Evolutionary conservation across 2,113 vertebrate species (phyloP).

Genomic region (Numida meleagris): DNA sequence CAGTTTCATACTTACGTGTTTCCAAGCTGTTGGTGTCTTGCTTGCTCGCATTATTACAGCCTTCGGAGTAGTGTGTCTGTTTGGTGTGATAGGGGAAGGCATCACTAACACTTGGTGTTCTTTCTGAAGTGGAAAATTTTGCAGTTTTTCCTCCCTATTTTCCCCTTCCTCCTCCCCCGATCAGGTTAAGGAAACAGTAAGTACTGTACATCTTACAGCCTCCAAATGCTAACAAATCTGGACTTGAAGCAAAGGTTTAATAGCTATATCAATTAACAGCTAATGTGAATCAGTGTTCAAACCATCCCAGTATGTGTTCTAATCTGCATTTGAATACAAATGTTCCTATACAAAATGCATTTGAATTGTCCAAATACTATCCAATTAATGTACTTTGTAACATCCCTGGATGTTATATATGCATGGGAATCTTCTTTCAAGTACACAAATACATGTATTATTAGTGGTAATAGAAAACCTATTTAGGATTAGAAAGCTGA

Average conservation of each 20-base stretch:
- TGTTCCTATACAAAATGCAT: conserved; percentile 49
- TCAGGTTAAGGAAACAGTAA: background rate
- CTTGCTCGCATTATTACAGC: fast-evolving
- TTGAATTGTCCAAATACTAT: conserved; percentile 53
- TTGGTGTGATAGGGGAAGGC: background rate
- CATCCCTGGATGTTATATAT: conserved; percentile 19
- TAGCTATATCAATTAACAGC: background rate
- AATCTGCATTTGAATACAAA: conserved; percentile 47
- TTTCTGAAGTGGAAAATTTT: background rate
- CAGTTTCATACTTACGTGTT: background rate
- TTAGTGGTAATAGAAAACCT: conserved; percentile 54
- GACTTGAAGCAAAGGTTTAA: conserved; percentile 25
- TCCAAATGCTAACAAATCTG: background rate
- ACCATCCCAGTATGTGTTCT: background rate
- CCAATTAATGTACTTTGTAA: conserved; percentile 34
- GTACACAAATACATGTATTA: conserved; percentile 22
- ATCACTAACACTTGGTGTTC: background rate
- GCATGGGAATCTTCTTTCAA: conserved; percentile 54
- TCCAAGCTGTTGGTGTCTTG: background rate
- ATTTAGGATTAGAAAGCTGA: conserved; percentile 33
- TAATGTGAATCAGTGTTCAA: background rate
- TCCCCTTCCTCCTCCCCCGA: background rate
- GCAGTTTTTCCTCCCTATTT: background rate
- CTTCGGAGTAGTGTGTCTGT: background rate
- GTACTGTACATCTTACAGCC: background rate